phyloP scores from a whole-genome alignment of 2,797 vertebrate genomes.

The Gymnodraco acuticeps region DNA sequence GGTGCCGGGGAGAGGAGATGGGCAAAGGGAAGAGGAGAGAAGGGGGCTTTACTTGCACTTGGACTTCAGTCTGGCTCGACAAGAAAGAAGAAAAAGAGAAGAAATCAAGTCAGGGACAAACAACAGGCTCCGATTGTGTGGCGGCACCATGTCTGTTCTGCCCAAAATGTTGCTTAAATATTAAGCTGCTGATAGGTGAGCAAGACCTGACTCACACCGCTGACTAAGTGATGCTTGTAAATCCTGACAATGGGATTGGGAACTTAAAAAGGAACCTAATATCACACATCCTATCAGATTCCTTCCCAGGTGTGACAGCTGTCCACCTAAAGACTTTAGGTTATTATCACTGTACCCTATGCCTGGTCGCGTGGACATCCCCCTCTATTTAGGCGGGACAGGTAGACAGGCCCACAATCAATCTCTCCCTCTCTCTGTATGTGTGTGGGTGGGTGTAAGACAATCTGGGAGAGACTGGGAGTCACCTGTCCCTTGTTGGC shows the following conservation, averaged over 20 bases:
- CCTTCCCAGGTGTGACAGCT: constrained; percentile 73
- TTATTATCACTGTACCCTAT: constrained; percentile 44
- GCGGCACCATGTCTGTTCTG: constrained; percentile 17
- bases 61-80: constrained; percentile 67
- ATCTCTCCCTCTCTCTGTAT: constrained; percentile 36
- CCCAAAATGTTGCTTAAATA: constrained; percentile 49
- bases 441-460: constrained; percentile 58
- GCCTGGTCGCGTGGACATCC: constrained; percentile 56
- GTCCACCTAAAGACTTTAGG: constrained; percentile 49
- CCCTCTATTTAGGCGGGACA: constrained; percentile 49
- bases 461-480: constrained; percentile 77
- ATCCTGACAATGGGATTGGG: constrained; percentile 59
- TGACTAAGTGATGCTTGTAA: constrained; percentile 66
- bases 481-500: constrained; percentile 82
- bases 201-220: constrained; percentile 25
- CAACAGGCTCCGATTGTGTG: constrained; percentile 76
- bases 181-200: constrained; percentile 35
- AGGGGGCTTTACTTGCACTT: constrained; percentile 67
- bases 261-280: constrained; percentile 62
- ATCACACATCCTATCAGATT: constrained; percentile 67
- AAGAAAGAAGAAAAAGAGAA: constrained; percentile 60
- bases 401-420: constrained; percentile 54
- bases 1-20: constrained; percentile 78
- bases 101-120: constrained; percentile 71
- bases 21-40: constrained; percentile 71